These are phyloP conservation scores for Pandemis cinnamomeana DNA, from an alignment of 2,888 invertebrate genomes.

Conservation along the genomic window DNA sequence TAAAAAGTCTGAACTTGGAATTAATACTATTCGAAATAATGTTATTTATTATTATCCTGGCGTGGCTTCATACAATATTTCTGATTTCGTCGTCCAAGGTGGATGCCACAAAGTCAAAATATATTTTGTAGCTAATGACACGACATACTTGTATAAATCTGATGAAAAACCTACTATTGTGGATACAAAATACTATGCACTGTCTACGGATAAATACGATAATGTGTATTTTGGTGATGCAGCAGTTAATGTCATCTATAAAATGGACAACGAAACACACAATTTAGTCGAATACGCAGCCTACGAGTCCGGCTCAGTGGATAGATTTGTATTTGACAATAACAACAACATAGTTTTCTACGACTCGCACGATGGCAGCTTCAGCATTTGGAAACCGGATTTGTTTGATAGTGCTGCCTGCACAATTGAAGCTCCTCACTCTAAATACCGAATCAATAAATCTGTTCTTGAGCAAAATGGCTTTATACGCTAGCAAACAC, in stretches of 20 bases:
- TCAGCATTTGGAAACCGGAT: background rate
- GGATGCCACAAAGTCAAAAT: background rate
- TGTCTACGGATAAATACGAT: background rate
- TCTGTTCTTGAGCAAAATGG: background rate
- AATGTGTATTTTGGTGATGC: background rate
- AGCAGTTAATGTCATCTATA: background rate
- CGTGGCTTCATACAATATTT: background rate
- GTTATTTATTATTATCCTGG: background rate
- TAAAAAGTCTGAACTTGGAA: background rate
- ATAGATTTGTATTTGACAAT: background rate
- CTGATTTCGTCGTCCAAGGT: background rate
- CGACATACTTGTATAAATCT: background rate
- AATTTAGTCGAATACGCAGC: slow-evolving; percentile 1
- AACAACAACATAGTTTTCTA: background rate
- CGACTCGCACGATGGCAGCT: background rate
- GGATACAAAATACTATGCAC: background rate
- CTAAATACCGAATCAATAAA: background rate
- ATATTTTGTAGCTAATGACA: background rate
- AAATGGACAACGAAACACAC: background rate
- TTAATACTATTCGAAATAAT: background rate
- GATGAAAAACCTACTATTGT: background rate
- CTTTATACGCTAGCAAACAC: background rate
- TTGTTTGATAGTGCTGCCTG: background rate
- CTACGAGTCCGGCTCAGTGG: background rate
- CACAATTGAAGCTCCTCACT: background rate